Percentiles rank a stretch among this genome's conserved stretches.
Evolutionary conservation across 1,140 invertebrate species (phyloP).

Genomic region (Paralvinella palmiformis): DNA sequence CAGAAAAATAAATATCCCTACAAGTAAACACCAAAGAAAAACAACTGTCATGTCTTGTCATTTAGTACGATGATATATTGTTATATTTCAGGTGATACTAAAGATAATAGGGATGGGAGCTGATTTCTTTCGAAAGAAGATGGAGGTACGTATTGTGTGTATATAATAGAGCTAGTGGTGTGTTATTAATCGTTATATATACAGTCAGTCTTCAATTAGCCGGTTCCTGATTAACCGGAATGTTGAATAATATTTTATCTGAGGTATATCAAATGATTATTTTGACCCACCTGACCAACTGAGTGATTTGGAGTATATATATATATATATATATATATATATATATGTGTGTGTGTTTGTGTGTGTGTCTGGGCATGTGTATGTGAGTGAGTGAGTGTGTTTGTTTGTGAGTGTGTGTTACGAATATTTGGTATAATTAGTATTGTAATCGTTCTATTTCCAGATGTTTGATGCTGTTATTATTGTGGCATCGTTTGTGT

Average conservation of each 20-base stretch:
- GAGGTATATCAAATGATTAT: no score
- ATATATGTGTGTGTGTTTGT: not conserved
- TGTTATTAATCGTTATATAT: not conserved
- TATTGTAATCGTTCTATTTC: no score
- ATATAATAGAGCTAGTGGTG: not conserved
- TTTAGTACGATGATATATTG: not conserved
- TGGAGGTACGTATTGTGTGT: constrained; percentile 10
- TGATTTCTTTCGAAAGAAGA: constrained; percentile 15
- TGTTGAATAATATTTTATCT: not conserved
- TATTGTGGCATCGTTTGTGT: constrained; percentile 17
- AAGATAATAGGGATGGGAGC: constrained; percentile 15
- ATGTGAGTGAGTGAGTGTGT: not conserved
- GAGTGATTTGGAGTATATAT: no score
- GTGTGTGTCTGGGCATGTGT: not conserved
- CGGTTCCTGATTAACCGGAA: not conserved
- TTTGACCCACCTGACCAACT: no score
- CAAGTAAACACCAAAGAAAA: not conserved
- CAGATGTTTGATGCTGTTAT: constrained; percentile 20
- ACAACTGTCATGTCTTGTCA: not conserved
- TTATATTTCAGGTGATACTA: constrained; percentile 11
- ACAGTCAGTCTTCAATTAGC: not conserved
- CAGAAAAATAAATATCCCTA: not conserved
- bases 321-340: not conserved
- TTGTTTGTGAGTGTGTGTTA: not conserved
- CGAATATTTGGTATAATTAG: no score